Evolutionary conservation across 2,797 vertebrate species (phyloP).

Genomic region (Anguilla obscura): DNA sequence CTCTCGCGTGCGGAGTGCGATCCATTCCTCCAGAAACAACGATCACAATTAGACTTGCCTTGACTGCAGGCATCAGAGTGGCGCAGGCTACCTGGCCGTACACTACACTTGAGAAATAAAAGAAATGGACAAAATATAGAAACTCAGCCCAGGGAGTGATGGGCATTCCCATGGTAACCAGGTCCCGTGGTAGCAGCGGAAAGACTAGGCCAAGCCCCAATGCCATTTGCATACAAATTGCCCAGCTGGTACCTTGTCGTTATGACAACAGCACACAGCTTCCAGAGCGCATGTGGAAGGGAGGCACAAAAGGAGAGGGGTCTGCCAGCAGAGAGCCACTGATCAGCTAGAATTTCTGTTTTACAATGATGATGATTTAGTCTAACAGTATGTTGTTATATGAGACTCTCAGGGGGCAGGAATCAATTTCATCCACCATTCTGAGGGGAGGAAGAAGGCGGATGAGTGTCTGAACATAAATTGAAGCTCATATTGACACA

Average conservation of each 20-base stretch:
- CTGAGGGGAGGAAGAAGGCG: background rate
- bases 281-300: constrained; percentile 67
- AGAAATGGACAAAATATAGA: constrained; percentile 30
- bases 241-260: constrained; percentile 58
- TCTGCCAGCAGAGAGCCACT: constrained; percentile 51
- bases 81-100: constrained; percentile 5
- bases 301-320: constrained; percentile 61
- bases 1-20: background rate
- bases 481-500: background rate
- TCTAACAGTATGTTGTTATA: background rate
- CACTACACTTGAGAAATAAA: constrained; percentile 13
- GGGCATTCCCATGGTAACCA: constrained; percentile 70
- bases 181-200: constrained; percentile 59
- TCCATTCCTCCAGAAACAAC: background rate
- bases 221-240: constrained; percentile 60
- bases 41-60: background rate
- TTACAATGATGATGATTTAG: constrained; percentile 21
- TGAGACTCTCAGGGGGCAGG: background rate
- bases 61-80: background rate
- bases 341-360: constrained; percentile 40
- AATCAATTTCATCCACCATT: background rate
- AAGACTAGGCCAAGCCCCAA: constrained; percentile 48
- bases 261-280: constrained; percentile 64
- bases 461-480: background rate
- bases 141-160: constrained; percentile 49